A percentile compares a stretch with the other conserved stretches of the same genome.
Evolutionary conservation across 2,113 vertebrate species (phyloP).

Genomic region (Gulo gulo): DNA sequence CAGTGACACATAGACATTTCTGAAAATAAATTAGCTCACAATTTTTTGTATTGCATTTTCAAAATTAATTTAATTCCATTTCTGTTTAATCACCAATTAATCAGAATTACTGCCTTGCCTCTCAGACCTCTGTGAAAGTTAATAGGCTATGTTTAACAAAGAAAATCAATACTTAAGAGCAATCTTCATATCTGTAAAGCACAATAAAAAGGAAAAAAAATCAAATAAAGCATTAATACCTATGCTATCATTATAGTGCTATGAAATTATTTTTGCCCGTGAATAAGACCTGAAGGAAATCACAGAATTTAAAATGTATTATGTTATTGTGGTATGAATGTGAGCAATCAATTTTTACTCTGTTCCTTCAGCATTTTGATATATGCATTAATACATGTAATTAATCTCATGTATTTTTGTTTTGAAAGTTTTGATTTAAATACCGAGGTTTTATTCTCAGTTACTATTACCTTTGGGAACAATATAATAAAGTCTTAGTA

Average conservation of each 20-base stretch:
- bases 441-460: not conserved
- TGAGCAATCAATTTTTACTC: not conserved
- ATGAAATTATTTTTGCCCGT: not conserved
- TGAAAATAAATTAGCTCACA: not conserved
- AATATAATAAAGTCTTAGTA: not conserved
- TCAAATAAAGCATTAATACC: not conserved
- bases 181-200: not conserved
- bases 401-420: not conserved
- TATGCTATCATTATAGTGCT: not conserved
- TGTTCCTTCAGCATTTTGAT: not conserved
- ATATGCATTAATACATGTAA: not conserved
- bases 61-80: not conserved
- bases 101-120: not conserved
- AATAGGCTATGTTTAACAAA: not conserved
- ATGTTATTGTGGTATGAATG: not conserved
- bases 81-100: not conserved
- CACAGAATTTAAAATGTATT: not conserved
- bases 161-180: constrained; percentile 20
- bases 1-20: not conserved
- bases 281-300: not conserved
- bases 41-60: not conserved
- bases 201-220: not conserved
- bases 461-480: not conserved
- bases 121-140: not conserved
- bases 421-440: constrained; percentile 28